These are phyloP conservation scores for Odontamblyopus lacepedii DNA, from an alignment of 2,797 vertebrate species.

Conservation along the genomic window DNA sequence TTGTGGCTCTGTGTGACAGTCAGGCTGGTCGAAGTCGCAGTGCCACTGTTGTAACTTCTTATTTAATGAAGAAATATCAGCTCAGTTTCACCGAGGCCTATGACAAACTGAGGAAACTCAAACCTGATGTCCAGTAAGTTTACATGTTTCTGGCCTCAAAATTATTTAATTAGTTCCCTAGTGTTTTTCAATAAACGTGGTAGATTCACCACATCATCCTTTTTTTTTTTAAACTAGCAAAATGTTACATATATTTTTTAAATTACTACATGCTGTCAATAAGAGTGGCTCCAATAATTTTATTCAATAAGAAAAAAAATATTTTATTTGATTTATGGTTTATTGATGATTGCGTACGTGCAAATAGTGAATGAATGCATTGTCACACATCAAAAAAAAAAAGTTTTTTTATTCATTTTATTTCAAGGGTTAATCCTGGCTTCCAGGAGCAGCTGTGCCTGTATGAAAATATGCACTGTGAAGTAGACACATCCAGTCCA, in stretches of 20 bases:
- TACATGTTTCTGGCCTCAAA: background rate
- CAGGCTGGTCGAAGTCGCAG: slow-evolving; percentile 91
- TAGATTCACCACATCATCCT: background rate
- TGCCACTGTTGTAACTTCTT: slow-evolving; percentile 86
- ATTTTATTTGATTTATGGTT: background rate
- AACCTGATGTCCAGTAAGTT: slow-evolving; percentile 83
- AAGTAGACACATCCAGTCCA: slow-evolving; percentile 80
- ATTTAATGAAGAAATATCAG: slow-evolving; percentile 86
- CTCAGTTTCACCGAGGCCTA: slow-evolving; percentile 84
- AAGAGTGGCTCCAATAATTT: too few species aligned
- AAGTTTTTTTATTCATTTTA: background rate
- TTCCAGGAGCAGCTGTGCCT: slow-evolving; percentile 87
- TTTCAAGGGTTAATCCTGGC: slow-evolving; percentile 85
- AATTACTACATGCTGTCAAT: too few species aligned
- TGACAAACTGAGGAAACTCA: slow-evolving; percentile 73
- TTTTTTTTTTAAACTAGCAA: background rate
- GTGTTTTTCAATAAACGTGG: background rate
- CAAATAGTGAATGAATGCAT: too few species aligned
- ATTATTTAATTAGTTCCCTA: background rate
- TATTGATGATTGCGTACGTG: background rate
- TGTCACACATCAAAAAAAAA: too few species aligned
- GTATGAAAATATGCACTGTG: slow-evolving; percentile 85
- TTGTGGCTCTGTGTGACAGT: slow-evolving; percentile 66
- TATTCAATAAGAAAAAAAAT: background rate
- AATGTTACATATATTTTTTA: too few species aligned